Evolutionary conservation across 2,113 vertebrate species (phyloP), one percentile per base, ranked within the genome.

Genomic region (Seriola quinqueradiata): DNA sequence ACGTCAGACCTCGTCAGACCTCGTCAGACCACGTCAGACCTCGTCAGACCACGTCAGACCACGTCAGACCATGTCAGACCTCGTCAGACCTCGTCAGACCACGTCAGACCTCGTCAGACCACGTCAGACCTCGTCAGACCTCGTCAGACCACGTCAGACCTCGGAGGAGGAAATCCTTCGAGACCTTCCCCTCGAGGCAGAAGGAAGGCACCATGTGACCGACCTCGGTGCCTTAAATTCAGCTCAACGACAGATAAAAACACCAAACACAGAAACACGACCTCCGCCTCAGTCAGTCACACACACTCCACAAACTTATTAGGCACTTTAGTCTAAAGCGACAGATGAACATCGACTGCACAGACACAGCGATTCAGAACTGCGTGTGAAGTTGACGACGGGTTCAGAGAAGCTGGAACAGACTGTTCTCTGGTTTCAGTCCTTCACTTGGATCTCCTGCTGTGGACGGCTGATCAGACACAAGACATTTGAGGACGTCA

Each of bases 241-340:
- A 70, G n/a, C 38, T 57, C 19, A 32, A 63, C 4, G 10, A 61
- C 36, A 4, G 42, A 0, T 50, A 34, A 70, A 71, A 81, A 74
- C 32, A 55, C 8, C 25, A 32, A 59, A 5, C n/a, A 10, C 63
- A 55, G 21, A 69, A 38, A 55, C 25, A 44, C 36, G n/a, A 63
- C 23, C 10, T n/a, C 70, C 28, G 57, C 69, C 38, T 13, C 81
- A 34, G 23, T 12, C 73, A 42, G 61, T 36, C 40, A 36, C 67
- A 52, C 54, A 25, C 81, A 11, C 50, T 16, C 52, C 6, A 54
- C 63, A 36, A 25, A 52, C 25, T 9, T 61, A 17, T 34, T 21
- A 88, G 85, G 89, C 89, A 91, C 89, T 87, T 87, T 21, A 69
- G 64, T 75, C 70, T 82, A 74, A 77, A 65, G 55, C 52, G 3